These are phyloP conservation scores for Sipha flava DNA, from an alignment of 1,140 invertebrate species.

Conservation along the genomic window DNA sequence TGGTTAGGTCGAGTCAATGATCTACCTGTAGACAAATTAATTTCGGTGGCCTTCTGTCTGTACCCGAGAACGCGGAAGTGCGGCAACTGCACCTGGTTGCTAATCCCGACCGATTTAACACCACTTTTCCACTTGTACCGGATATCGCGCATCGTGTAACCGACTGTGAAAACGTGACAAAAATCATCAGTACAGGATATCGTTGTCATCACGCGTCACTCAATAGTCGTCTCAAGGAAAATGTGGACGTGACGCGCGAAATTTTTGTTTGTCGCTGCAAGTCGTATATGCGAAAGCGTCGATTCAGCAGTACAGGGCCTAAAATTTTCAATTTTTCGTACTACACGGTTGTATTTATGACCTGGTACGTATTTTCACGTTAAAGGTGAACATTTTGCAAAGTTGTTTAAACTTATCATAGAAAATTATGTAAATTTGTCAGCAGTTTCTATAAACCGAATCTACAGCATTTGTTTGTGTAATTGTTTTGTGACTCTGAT, in stretches of 20 bases:
- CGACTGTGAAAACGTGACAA: conserved; percentile 56
- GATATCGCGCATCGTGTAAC: conserved; percentile 95
- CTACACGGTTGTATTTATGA: too few relatives aligned
- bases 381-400: too few relatives aligned
- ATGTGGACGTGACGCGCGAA: not conserved
- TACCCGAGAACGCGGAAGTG: conserved; percentile 89
- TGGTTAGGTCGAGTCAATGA: conserved; percentile 20
- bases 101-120: conserved; percentile 81
- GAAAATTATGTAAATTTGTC: too few relatives aligned
- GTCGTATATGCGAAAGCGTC: too few relatives aligned
- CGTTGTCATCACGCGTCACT: not conserved
- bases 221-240: not conserved
- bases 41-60: conserved; percentile 80
- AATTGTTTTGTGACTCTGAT: too few relatives aligned
- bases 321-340: too few relatives aligned
- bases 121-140: conserved; percentile 91
- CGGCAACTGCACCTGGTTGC: conserved; percentile 84
- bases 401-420: too few relatives aligned
- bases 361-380: too few relatives aligned
- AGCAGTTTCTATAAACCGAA: too few relatives aligned
- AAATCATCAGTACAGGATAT: not conserved
- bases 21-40: conserved; percentile 86
- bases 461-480: too few relatives aligned
- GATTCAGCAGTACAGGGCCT: too few relatives aligned
- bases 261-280: too few relatives aligned